A percentile compares a stretch with the other conserved stretches of the same genome.
These are phyloP conservation scores for Gorsachius magnificus DNA, from an alignment of 2,797 vertebrate genomes.

Conservation along the genomic window DNA sequence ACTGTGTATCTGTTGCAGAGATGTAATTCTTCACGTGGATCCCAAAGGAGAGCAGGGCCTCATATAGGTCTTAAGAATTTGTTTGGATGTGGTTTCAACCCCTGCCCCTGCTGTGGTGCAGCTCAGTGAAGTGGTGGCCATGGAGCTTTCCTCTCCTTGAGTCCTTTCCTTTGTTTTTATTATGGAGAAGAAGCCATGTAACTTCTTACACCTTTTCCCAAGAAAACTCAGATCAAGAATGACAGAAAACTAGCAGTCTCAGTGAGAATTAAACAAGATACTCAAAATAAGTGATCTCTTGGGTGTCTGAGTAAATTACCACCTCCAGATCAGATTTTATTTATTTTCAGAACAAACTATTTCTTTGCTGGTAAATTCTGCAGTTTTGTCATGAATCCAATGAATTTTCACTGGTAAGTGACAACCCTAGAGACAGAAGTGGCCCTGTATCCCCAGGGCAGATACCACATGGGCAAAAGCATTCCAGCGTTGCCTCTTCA, in stretches of 20 bases:
- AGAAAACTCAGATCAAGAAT: conserved; percentile 29
- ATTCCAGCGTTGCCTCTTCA: conserved; percentile 48
- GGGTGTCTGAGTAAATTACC: conserved; percentile 56
- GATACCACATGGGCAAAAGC: conserved; percentile 37
- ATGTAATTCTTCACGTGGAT: background rate
- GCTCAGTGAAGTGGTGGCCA: background rate
- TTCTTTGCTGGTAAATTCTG: conserved; percentile 45
- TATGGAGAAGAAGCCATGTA: background rate
- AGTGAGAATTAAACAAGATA: conserved; percentile 47
- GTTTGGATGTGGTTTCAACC: background rate
- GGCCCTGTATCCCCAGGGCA: conserved; percentile 13
- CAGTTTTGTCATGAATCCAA: conserved; percentile 56
- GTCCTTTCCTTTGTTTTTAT: background rate
- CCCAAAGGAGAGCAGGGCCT: background rate
- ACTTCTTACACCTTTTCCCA: background rate
- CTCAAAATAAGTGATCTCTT: conserved; percentile 40
- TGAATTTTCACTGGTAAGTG: conserved; percentile 44
- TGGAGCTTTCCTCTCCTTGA: background rate
- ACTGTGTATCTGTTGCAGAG: conserved; percentile 31
- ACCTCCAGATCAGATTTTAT: conserved; percentile 47
- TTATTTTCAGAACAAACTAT: conserved; percentile 70
- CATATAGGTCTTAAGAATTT: background rate
- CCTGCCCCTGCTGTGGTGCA: background rate
- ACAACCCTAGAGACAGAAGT: conserved; percentile 27
- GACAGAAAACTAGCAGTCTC: conserved; percentile 41